A percentile compares a stretch with the other conserved stretches of the same genome.
Conservation (phyloP, 2,888 invertebrate species). For the Drosophila tanythrix region DNA sequence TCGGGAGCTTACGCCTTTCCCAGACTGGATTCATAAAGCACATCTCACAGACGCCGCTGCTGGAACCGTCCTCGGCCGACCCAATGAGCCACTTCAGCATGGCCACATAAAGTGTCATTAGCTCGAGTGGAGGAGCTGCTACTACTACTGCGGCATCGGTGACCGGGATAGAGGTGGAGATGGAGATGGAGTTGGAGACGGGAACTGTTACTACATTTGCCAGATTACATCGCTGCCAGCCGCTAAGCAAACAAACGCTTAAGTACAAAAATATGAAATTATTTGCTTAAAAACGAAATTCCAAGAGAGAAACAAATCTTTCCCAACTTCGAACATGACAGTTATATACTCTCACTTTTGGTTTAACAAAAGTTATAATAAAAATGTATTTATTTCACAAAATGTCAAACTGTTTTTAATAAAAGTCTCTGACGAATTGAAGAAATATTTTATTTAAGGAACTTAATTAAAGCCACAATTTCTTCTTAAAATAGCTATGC, state of each 20-base stretch:
- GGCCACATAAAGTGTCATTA: slow-evolving; percentile 81
- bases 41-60: slow-evolving; percentile 40
- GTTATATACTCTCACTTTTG: slow-evolving; percentile 25
- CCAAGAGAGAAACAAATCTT: slow-evolving; percentile 7
- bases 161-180: slow-evolving; percentile 4
- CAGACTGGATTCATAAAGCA: slow-evolving; percentile 40
- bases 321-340: neutral
- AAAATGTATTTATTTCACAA: neutral
- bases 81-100: slow-evolving; percentile 55
- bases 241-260: slow-evolving; percentile 73
- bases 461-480: neutral
- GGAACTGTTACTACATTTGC: slow-evolving; percentile 57
- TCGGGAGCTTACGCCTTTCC: slow-evolving; percentile 49
- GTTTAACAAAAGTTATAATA: neutral
- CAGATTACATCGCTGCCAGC: slow-evolving; percentile 63
- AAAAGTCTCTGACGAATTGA: neutral
- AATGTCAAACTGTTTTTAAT: neutral
- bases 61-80: slow-evolving; percentile 5
- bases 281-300: slow-evolving; percentile 51
- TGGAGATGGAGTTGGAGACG: neutral
- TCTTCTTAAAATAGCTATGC: neutral
- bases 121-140: slow-evolving; percentile 64
- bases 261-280: slow-evolving; percentile 78
- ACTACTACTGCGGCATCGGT: slow-evolving; percentile 13
- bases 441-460: neutral